Percentiles rank a stretch among this genome's conserved stretches.
These are phyloP conservation scores for Hypothenemus hampei DNA, from an alignment of 1,140 invertebrate genomes.

Conservation along the genomic window DNA sequence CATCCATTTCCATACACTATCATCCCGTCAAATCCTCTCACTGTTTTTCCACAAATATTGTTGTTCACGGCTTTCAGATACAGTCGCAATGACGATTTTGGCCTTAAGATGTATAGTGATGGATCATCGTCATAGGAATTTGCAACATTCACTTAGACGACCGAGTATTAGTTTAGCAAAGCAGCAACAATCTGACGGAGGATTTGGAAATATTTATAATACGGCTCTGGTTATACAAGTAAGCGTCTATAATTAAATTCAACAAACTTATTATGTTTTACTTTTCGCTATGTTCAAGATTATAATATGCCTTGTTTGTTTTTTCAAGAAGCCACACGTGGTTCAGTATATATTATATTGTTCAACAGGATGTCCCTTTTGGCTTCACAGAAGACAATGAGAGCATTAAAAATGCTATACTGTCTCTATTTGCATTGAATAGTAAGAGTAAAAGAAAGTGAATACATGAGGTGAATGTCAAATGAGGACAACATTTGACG, in stretches of 20 bases:
- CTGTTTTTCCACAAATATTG: conserved; percentile 25
- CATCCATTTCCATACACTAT: not conserved
- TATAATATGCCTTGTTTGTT: too few relatives aligned
- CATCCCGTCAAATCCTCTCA: conserved; percentile 8
- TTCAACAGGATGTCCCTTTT: too few relatives aligned
- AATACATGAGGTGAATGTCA: too few relatives aligned
- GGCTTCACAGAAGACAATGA: too few relatives aligned
- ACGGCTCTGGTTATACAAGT: conserved; percentile 75
- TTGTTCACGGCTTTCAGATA: conserved; percentile 54
- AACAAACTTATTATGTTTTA: not conserved
- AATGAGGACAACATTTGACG: too few relatives aligned
- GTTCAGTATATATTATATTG: too few relatives aligned
- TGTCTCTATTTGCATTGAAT: too few relatives aligned
- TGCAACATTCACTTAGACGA: conserved; percentile 69
- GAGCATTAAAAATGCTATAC: too few relatives aligned
- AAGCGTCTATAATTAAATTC: too few relatives aligned
- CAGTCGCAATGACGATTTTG: conserved; percentile 76
- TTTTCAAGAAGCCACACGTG: too few relatives aligned
- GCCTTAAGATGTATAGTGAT: conserved; percentile 79
- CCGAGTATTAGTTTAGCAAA: conserved; percentile 68
- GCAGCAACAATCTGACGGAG: conserved; percentile 71
- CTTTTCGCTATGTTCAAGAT: too few relatives aligned
- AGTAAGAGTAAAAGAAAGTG: too few relatives aligned
- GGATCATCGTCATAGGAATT: conserved; percentile 71
- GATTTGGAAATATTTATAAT: conserved; percentile 75